These are phyloP conservation scores for Bucorvus abyssinicus DNA, from an alignment of 2,797 vertebrate genomes.

Conservation along the genomic window DNA sequence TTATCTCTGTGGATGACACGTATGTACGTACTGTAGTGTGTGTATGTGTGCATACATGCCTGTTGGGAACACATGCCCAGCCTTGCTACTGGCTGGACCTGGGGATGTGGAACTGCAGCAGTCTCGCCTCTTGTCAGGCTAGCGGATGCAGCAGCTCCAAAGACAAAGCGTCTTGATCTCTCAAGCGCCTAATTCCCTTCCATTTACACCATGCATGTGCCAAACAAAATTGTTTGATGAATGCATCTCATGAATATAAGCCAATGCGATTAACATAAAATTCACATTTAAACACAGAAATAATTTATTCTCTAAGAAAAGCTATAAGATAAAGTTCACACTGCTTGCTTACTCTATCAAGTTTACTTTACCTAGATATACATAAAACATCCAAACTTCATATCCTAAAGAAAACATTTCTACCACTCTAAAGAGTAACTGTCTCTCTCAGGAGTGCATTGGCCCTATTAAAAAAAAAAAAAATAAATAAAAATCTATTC, in stretches of 20 bases:
- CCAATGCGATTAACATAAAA: background rate
- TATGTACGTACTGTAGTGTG: accelerated
- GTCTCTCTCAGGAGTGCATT: background rate
- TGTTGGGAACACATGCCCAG: background rate
- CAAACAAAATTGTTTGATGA: background rate
- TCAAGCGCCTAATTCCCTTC: background rate
- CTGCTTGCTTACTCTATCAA: background rate
- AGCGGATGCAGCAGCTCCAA: background rate
- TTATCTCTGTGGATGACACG: accelerated
- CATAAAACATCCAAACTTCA: background rate
- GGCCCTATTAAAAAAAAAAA: background rate
- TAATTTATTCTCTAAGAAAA: background rate
- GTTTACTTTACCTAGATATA: background rate
- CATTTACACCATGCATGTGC: background rate
- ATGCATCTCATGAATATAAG: background rate
- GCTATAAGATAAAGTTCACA: background rate
- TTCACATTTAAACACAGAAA: background rate
- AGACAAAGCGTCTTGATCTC: background rate
- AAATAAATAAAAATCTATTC: no score
- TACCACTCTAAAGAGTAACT: background rate
- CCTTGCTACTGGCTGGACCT: background rate
- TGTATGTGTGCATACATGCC: accelerated
- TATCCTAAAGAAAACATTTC: background rate
- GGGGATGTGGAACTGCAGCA: background rate
- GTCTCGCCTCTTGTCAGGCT: background rate